Percentiles rank a stretch among this genome's conserved stretches.
phyloP scores from a whole-genome alignment of 2,797 vertebrate species.

The Bucorvus abyssinicus region DNA sequence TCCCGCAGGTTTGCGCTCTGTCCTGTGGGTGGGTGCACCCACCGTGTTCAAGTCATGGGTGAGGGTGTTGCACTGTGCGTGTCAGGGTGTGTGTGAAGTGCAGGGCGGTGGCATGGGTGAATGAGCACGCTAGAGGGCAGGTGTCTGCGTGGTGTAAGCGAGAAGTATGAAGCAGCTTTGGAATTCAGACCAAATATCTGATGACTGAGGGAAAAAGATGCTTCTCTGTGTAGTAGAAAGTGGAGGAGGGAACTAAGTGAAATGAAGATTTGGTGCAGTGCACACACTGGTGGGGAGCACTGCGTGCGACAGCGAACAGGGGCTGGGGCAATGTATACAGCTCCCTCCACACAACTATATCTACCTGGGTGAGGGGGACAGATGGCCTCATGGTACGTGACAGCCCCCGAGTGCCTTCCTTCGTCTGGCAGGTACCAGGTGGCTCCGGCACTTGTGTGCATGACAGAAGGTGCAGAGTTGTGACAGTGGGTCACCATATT shows the following conservation, averaged over 20 bases:
- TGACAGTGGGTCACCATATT: neutral
- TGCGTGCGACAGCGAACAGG: neutral
- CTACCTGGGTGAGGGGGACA: neutral
- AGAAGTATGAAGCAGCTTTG: neutral
- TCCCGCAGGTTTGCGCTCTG: neutral
- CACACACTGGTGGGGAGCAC: neutral
- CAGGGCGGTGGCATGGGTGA: neutral
- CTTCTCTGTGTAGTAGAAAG: neutral
- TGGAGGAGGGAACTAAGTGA: neutral
- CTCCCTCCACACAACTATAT: neutral
- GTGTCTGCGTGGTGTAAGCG: rapidly evolving
- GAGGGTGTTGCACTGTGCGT: neutral
- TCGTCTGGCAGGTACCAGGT: neutral
- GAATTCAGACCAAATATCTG: neutral
- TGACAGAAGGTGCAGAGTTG: neutral
- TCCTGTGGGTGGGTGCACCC: neutral
- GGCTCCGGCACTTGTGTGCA: neutral
- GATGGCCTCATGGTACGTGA: neutral
- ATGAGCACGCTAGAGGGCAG: neutral
- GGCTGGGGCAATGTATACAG: neutral
- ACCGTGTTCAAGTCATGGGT: neutral
- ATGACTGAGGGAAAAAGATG: neutral
- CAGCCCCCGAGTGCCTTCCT: rapidly evolving
- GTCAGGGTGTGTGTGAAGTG: neutral
- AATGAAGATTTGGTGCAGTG: neutral